These are phyloP conservation scores for Leucophora obtusa DNA, from an alignment of 2,888 invertebrate species.

Conservation along the genomic window DNA sequence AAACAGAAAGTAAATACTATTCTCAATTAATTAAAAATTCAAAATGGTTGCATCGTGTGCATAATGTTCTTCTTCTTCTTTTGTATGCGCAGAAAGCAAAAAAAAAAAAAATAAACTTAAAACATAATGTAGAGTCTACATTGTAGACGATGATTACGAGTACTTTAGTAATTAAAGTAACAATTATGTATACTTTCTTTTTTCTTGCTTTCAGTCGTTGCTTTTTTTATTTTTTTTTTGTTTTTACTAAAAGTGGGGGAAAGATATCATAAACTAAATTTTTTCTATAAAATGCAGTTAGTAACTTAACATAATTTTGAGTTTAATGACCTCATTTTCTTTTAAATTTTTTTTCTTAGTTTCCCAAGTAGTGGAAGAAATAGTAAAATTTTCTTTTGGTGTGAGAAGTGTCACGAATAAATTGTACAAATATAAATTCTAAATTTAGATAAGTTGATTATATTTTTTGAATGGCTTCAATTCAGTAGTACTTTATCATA, in stretches of 20 bases:
- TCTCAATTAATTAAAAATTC: slow-evolving; percentile 40
- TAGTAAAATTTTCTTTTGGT: slow-evolving; percentile 10
- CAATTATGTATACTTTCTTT: slow-evolving; percentile 18
- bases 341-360: background rate
- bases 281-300: background rate
- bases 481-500: background rate
- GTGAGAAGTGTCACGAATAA: slow-evolving; percentile 36
- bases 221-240: background rate
- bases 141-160: background rate
- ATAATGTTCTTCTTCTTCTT: slow-evolving; percentile 7
- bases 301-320: background rate
- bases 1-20: slow-evolving; percentile 33
- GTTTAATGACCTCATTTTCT: slow-evolving; percentile 12
- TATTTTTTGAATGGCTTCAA: slow-evolving; percentile 24
- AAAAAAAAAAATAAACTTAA: background rate
- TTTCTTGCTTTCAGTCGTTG: background rate
- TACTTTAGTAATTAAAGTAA: slow-evolving; percentile 43
- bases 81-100: background rate
- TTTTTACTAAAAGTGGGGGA: background rate
- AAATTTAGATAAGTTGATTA: background rate
- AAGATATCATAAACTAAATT: background rate
- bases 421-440: slow-evolving; percentile 15
- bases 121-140: background rate
- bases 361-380: slow-evolving; percentile 1
- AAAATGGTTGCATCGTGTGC: slow-evolving; percentile 22